These are phyloP conservation scores for Talpa occidentalis DNA, from an alignment of 2,113 vertebrate genomes.

Conservation along the genomic window DNA sequence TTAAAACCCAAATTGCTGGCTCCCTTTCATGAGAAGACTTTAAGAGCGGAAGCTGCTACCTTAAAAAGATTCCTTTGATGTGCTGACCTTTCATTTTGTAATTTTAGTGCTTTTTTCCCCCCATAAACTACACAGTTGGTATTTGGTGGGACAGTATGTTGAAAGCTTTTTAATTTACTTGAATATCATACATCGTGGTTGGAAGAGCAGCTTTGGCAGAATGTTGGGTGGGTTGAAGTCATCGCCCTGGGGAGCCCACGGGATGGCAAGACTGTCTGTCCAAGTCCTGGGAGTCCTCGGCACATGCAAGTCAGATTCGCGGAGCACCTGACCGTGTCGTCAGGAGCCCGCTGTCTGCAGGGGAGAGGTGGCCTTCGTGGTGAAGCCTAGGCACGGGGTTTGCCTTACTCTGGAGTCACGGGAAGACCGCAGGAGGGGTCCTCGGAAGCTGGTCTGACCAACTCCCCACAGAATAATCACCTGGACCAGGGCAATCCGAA, in stretches of 20 bases:
- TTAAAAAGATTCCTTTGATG: background rate
- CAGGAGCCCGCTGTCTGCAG: background rate
- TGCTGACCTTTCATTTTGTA: background rate
- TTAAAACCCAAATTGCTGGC: conserved; percentile 31
- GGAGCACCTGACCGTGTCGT: background rate
- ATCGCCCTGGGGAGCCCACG: background rate
- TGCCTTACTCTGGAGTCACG: background rate
- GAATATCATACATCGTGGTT: background rate
- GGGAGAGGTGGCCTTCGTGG: background rate
- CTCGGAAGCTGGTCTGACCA: background rate
- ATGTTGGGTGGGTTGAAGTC: background rate
- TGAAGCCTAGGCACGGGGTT: background rate
- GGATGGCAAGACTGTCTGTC: background rate
- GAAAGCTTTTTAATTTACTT: background rate
- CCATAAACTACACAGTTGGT: background rate
- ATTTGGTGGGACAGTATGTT: background rate
- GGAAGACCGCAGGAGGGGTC: background rate
- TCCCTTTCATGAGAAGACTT: conserved; percentile 28
- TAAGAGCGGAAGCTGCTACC: background rate
- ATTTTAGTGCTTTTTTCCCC: background rate
- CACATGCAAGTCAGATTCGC: background rate
- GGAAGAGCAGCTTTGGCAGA: background rate
- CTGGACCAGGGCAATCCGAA: background rate
- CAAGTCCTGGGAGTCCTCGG: fast-evolving
- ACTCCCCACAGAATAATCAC: background rate